Conservation (phyloP, 1,140 invertebrate species). For the Pseudomyrmex flavicornis region DNA sequence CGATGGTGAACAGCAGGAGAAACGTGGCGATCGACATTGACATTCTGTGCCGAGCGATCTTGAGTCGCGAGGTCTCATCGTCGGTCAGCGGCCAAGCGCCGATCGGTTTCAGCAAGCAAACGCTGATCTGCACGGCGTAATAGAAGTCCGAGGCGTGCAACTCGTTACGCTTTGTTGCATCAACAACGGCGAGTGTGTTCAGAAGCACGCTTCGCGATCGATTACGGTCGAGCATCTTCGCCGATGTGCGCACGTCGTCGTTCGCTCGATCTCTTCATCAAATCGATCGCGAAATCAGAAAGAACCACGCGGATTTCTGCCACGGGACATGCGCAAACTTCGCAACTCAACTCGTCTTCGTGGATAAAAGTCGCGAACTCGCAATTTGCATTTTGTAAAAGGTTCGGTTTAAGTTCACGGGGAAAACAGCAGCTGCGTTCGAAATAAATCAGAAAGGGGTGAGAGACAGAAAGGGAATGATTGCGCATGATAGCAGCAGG, state of each 20-base stretch:
- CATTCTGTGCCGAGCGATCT: not conserved
- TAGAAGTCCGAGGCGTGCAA: conserved; percentile 3
- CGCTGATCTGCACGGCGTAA: conserved; percentile 44
- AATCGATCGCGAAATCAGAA: not conserved
- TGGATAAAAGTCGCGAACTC: not conserved
- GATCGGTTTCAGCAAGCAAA: conserved; percentile 49
- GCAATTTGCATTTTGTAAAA: conserved; percentile 51
- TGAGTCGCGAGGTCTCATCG: not conserved
- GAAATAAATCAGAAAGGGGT: conserved; percentile 27
- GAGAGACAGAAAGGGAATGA: not conserved
- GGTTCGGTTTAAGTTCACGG: not conserved
- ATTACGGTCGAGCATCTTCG: not conserved
- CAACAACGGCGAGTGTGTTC: not conserved
- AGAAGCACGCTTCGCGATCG: not conserved
- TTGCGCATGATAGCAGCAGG: not conserved
- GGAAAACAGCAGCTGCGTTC: conserved; percentile 23
- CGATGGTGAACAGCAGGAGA: not conserved
- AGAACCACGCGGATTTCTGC: conserved; percentile 14
- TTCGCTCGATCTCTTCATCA: conserved; percentile 10
- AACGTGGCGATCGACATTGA: not conserved
- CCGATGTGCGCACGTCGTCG: not conserved
- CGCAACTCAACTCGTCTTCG: not conserved
- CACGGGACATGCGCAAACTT: conserved; percentile 24
- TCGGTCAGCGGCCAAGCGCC: conserved; percentile 48
- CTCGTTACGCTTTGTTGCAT: conserved; percentile 29